Evolutionary conservation across 2,888 invertebrate species (phyloP), one percentile per base, ranked within the genome.

Genomic region (Megalurothrips usitatus): DNA sequence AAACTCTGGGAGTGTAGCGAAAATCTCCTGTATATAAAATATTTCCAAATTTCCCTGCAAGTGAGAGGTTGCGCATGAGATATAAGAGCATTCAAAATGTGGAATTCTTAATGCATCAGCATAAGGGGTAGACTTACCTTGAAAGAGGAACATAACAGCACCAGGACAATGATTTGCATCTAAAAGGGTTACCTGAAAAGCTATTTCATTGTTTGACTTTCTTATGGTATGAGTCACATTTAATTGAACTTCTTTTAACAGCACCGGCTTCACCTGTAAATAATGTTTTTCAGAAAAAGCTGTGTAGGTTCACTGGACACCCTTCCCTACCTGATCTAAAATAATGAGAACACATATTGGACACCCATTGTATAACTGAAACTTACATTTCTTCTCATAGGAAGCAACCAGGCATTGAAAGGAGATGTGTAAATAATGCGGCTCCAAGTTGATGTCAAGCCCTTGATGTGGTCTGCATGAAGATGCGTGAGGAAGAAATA

Each of bases 11-110:
- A 68, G 79, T 79, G 34, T 81, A 81, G 19, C 82, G 80, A 49
- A 83, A 83, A 80, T 82, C 82, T 47, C 83, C 83, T 58, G 83
- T 83, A 58, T 82, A 83, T 11, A 83, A 68, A 47, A 83, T 79
- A 43, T 82, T 83, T n/a, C 83, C 83, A 81, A 83, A 83, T 14
- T 68, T n/a, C 43, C 83, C 83, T 83, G 79, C 23, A 82, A 82
- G n/a, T 26, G 79, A 81, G 17, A 23, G 68, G 14, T 14, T 58
- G 12, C 17, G 52, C 52, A 19, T n/a, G 1, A 58, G 58, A 19
- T 68, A 23, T 23, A 68, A 23, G 23, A 68, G 23, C 26, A 26
- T 12, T 6, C 12, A 75, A 75, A 11, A 8, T 43, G 3, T 43
- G 3, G 6, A 2, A 43, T 43, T 43, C 34, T 43, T 43, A 43